phyloP scores from a whole-genome alignment of 1,140 invertebrate species.

The Helicoverpa armigera region DNA sequence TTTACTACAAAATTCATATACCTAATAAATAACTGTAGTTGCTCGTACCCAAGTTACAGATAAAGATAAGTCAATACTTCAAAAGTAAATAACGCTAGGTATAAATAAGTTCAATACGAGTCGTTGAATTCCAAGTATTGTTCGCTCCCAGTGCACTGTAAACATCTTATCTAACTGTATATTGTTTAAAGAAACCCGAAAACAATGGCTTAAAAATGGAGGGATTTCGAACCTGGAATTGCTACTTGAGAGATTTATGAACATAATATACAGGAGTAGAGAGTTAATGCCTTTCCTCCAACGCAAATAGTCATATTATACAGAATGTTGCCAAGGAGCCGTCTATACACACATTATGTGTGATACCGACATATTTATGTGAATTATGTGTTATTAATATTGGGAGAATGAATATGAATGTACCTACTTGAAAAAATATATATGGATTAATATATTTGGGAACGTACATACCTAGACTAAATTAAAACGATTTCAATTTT shows the following conservation, averaged over 20 bases:
- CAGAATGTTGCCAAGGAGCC: constrained; percentile 42
- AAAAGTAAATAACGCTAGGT: not conserved
- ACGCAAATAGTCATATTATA: constrained; percentile 57
- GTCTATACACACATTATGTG: not conserved
- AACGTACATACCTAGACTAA: too few species aligned
- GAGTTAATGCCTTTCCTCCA: constrained; percentile 51
- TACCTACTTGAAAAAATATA: too few species aligned
- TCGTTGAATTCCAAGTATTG: not conserved
- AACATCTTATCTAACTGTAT: not conserved
- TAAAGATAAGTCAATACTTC: too few species aligned
- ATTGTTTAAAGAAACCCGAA: constrained; percentile 4
- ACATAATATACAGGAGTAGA: constrained; percentile 52
- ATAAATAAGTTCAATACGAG: not conserved
- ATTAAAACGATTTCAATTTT: too few species aligned
- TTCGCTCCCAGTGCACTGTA: not conserved
- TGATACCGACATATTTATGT: not conserved
- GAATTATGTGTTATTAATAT: not conserved
- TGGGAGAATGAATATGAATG: not conserved
- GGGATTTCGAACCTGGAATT: constrained; percentile 33
- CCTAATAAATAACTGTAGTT: too few species aligned
- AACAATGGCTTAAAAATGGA: constrained; percentile 16
- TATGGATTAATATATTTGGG: too few species aligned
- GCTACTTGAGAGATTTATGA: constrained; percentile 49
- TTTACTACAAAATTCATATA: too few species aligned
- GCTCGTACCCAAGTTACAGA: too few species aligned